phyloP scores from a whole-genome alignment of 2,113 vertebrate genomes.

The Dicentrarchus labrax region DNA sequence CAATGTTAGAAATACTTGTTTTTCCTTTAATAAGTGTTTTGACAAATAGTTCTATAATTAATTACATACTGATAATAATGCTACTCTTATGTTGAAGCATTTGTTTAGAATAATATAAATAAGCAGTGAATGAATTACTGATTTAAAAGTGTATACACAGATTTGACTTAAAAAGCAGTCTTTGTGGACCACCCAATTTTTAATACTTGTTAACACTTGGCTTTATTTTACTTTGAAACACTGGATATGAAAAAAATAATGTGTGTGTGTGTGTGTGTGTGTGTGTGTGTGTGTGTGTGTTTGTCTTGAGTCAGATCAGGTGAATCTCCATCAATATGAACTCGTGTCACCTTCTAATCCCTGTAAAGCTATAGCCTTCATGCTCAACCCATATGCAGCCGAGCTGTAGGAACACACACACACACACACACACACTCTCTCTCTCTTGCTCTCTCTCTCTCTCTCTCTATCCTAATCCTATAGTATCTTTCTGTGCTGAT shows the following conservation, averaged over 20 bases:
- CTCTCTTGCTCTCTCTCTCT: conserved; percentile 14
- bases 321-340: conserved; percentile 43
- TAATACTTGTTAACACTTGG: not conserved
- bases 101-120: conserved; percentile 12
- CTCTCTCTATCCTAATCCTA: conserved; percentile 59
- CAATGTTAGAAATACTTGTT: not conserved
- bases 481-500: conserved; percentile 35
- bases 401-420: conserved; percentile 20
- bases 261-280: conserved; percentile 3
- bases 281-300: conserved; percentile 19
- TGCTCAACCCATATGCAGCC: conserved; percentile 27
- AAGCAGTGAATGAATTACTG: not conserved
- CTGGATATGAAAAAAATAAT: not conserved
- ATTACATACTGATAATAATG: not conserved
- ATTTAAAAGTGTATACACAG: conserved; percentile 17
- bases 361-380: conserved; percentile 47
- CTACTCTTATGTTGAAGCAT: not conserved
- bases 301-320: conserved; percentile 40
- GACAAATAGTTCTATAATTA: conserved; percentile 13
- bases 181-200: not conserved
- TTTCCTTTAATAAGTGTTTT: not conserved
- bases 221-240: conserved; percentile 21
- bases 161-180: not conserved
- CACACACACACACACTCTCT: conserved; percentile 29
- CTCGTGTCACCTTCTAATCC: conserved; percentile 63